Evolutionary conservation across 2,888 invertebrate genomes (phyloP).

Genomic region (Coelinius sp.): DNA sequence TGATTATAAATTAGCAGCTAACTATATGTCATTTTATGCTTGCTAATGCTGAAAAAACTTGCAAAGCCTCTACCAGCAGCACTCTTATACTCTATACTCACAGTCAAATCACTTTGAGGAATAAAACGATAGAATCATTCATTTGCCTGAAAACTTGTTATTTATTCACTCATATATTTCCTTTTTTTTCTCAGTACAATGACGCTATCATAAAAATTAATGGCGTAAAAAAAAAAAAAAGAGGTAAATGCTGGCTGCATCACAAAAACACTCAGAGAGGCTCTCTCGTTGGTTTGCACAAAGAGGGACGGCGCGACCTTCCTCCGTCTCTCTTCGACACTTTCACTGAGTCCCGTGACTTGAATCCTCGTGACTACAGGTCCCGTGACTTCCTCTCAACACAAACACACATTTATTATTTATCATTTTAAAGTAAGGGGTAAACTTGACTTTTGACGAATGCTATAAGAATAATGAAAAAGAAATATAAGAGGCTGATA

Average conservation of each 20-base stretch:
- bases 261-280: conserved; percentile 6
- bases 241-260: not conserved
- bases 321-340: conserved; percentile 56
- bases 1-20: not conserved
- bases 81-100: not conserved
- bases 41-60: too few relatives aligned
- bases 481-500: too few relatives aligned
- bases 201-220: conserved; percentile 17
- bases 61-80: too few relatives aligned
- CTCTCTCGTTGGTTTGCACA: conserved; percentile 27
- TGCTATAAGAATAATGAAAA: too few relatives aligned
- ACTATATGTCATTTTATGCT: too few relatives aligned
- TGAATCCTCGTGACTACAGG: conserved; percentile 52
- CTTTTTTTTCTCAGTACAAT: not conserved
- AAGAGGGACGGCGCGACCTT: conserved; percentile 46
- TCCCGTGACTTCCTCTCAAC: conserved; percentile 56
- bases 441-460: too few relatives aligned
- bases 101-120: not conserved
- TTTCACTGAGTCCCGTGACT: conserved; percentile 63
- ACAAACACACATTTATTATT: not conserved
- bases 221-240: conserved; percentile 12
- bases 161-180: not conserved
- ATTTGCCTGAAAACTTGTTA: not conserved
- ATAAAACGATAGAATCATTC: not conserved
- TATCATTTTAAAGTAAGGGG: too few relatives aligned